Percentiles rank a stretch among this genome's conserved stretches.
phyloP scores from a whole-genome alignment of 1,140 invertebrate genomes.

The Sarcophaga peregrina region DNA sequence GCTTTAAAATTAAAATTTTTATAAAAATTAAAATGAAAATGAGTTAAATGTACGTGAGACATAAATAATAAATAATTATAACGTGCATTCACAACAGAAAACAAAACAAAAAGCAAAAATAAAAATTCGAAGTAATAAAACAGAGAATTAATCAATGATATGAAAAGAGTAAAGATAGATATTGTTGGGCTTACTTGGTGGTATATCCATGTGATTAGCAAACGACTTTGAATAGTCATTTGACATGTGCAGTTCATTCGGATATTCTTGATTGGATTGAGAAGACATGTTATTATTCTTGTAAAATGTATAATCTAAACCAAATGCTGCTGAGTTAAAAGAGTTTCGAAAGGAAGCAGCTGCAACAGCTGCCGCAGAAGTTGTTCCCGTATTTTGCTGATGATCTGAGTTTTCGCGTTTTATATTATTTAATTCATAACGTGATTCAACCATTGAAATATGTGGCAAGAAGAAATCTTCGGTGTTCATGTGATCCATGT shows the following conservation, averaged over 20 bases:
- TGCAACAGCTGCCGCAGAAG: conserved; percentile 47
- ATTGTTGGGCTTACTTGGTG: conserved; percentile 59
- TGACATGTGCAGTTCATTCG: conserved; percentile 64
- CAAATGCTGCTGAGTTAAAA: conserved; percentile 53
- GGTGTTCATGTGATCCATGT: conserved; percentile 58
- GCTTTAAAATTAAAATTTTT: background rate
- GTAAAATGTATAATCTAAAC: conserved; percentile 62
- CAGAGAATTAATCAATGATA: conserved; percentile 1
- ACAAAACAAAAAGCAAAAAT: background rate
- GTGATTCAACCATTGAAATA: conserved; percentile 60
- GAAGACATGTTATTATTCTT: conserved; percentile 48
- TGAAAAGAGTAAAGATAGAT: background rate
- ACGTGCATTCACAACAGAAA: background rate
- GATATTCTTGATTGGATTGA: conserved; percentile 51
- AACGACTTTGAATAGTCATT: conserved; percentile 64
- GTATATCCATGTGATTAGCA: conserved; percentile 66
- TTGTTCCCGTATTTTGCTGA: conserved; percentile 38
- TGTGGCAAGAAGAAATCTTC: conserved; percentile 65
- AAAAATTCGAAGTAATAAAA: background rate
- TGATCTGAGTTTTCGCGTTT: conserved; percentile 54
- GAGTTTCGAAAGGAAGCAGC: conserved; percentile 51
- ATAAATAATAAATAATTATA: background rate
- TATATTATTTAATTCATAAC: conserved; percentile 58
- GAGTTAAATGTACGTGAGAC: background rate
- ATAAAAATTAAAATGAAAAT: background rate